These are phyloP conservation scores for Hydriomena furcata DNA, from an alignment of 2,888 invertebrate species.

Conservation along the genomic window DNA sequence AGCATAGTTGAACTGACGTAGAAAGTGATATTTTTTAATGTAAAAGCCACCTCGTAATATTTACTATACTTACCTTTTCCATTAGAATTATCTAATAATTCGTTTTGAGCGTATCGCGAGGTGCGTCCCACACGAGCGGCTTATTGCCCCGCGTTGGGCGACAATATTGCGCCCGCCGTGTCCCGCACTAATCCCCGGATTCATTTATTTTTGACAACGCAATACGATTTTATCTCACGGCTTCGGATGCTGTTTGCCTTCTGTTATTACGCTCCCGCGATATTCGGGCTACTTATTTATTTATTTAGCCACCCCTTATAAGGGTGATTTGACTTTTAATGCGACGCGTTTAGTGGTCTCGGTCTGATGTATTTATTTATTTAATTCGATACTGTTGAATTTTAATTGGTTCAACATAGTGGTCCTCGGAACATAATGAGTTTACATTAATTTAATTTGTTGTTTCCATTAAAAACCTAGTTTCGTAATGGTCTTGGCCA, in stretches of 20 bases:
- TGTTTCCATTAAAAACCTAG: no score
- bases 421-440: no score
- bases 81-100: slow-evolving; percentile 35
- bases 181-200: slow-evolving; percentile 81
- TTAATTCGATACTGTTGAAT: slow-evolving; percentile 45
- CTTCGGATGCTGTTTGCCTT: slow-evolving; percentile 83
- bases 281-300: slow-evolving; percentile 80
- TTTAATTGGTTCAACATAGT: slow-evolving; percentile 34
- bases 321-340: slow-evolving; percentile 76
- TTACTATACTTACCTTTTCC: no score
- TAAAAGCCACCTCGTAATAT: background rate
- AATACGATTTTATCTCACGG: slow-evolving; percentile 83
- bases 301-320: slow-evolving; percentile 74
- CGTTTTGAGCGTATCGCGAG: slow-evolving; percentile 33
- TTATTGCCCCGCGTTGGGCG: slow-evolving; percentile 75
- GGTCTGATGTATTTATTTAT: slow-evolving; percentile 51
- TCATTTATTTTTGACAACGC: slow-evolving; percentile 84
- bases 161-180: slow-evolving; percentile 79
- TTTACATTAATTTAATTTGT: no score
- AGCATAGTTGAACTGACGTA: no score
- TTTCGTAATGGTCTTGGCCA: no score
- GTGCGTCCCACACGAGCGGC: slow-evolving; percentile 45
- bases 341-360: slow-evolving; percentile 66
- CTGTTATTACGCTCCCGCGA: slow-evolving; percentile 79
- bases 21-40: no score